Evolutionary conservation across 2,888 invertebrate species (phyloP), one percentile per base, ranked within the genome.

Genomic region (Mimachlamys varia): DNA sequence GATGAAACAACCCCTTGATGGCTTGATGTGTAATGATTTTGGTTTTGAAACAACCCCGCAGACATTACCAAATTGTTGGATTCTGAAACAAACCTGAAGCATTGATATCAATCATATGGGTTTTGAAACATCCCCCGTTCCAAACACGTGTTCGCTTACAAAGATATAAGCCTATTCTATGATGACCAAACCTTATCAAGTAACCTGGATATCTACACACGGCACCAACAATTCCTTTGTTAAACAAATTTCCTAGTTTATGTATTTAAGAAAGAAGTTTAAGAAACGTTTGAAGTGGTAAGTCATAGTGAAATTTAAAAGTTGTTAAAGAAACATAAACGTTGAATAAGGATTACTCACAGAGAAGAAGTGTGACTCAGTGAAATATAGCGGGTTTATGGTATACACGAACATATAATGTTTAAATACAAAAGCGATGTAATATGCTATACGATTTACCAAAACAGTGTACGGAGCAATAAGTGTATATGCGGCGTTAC

Each of bases 301-400:
- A 76, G 76, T 76, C 33, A 76, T 76, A 33, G 7, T 76, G 27
- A 33, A 76, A 76, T 76, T 76, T 76, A 27, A 76, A 33, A 76
- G 76, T 76, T 76, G 76, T 76, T 76, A 76, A 76, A 76, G 7
- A 27, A 17, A 33, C 27, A 76, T 76, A 76, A 76, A 76, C 27
- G 27, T 76, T 76, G 76, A 76, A 27, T 76, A 76, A 33, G 76
- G 15, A 76, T 76, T 76, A 76, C 76, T 76, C 76, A 76, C 27
- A 33, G 27, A 33, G 76, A 76, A 19, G 76, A 76, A 27, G 76
- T 76, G 33, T 76, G 76, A 76, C 76, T 76, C 76, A 76, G 12
- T 76, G 76, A 33, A 33, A 76, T 76, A 33, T 15, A 12, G 76
- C 33, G 33, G 33, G 76, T 76, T 76, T 76, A 76, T 33, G 33